Conservation (phyloP, 2,888 invertebrate species). For the Anarsia innoxiella region DNA sequence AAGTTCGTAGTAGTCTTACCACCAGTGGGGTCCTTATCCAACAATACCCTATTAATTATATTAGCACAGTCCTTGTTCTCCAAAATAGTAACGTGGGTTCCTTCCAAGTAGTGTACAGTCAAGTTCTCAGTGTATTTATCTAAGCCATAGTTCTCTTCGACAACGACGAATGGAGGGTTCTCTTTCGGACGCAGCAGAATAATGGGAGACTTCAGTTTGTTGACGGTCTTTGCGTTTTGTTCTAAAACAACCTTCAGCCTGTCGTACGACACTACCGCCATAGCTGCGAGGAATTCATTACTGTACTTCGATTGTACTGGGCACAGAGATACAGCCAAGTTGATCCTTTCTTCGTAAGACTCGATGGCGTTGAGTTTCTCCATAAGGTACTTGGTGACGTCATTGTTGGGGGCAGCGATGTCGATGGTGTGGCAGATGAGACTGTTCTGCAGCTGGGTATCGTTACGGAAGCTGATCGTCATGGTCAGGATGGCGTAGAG, state of each 20-base stretch:
- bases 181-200: slow-evolving; percentile 79
- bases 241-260: slow-evolving; percentile 71
- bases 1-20: slow-evolving; percentile 42
- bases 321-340: slow-evolving; percentile 49
- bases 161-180: slow-evolving; percentile 57
- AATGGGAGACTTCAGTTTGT: slow-evolving; percentile 74
- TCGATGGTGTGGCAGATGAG: slow-evolving; percentile 75
- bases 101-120: slow-evolving; percentile 79
- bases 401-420: slow-evolving; percentile 54
- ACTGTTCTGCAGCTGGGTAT: slow-evolving; percentile 72
- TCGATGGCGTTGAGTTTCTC: slow-evolving; percentile 67
- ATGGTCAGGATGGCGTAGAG: slow-evolving; percentile 73
- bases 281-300: slow-evolving; percentile 37
- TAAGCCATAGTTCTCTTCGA: slow-evolving; percentile 80
- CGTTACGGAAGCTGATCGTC: slow-evolving; percentile 56
- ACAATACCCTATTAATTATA: slow-evolving; percentile 71
- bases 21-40: slow-evolving; percentile 30
- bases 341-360: slow-evolving; percentile 75
- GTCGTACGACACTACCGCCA: slow-evolving; percentile 50
- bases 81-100: slow-evolving; percentile 82
- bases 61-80: slow-evolving; percentile 78
- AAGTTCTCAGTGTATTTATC: slow-evolving; percentile 75
- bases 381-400: slow-evolving; percentile 44
- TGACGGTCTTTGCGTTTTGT: slow-evolving; percentile 55
- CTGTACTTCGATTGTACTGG: slow-evolving; percentile 56